phyloP scores from a whole-genome alignment of 2,888 invertebrate genomes.

The Torymus auratus region DNA sequence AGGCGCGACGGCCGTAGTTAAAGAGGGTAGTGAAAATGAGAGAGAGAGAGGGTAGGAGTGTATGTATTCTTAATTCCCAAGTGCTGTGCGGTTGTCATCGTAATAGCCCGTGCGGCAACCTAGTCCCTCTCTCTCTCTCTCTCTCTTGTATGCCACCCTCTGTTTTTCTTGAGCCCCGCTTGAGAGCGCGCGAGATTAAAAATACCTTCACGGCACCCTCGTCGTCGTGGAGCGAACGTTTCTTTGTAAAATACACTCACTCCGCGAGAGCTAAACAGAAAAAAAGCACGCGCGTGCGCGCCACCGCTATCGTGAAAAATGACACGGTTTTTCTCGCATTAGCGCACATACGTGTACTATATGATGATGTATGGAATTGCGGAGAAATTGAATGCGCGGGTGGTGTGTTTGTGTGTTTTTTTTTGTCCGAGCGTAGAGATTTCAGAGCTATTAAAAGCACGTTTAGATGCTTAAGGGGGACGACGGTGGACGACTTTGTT shows the following conservation, averaged over 20 bases:
- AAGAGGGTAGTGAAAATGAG: background rate
- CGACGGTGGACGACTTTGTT: no score
- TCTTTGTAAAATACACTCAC: background rate
- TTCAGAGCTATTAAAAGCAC: no score
- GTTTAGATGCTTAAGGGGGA: no score
- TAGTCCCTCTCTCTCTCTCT: background rate
- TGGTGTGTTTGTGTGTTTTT: no score
- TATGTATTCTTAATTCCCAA: constrained; percentile 54
- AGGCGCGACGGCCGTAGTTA: background rate
- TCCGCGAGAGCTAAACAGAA: no score
- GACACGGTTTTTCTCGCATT: constrained; percentile 13
- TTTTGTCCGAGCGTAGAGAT: no score
- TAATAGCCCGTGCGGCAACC: constrained; percentile 43
- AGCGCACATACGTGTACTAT: background rate
- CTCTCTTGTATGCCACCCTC: constrained; percentile 1
- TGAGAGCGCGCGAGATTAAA: constrained; percentile 36
- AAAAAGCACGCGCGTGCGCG: background rate
- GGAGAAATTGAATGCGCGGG: no score
- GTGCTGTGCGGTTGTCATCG: constrained; percentile 43
- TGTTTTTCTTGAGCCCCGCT: background rate
- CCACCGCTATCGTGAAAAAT: constrained; percentile 12
- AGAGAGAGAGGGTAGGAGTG: constrained; percentile 1
- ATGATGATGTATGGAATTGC: background rate
- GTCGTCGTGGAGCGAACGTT: background rate
- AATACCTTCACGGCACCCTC: background rate